Evolutionary conservation across 2,113 vertebrate genomes (phyloP).

Genomic region (Gasterosteus aculeatus): DNA sequence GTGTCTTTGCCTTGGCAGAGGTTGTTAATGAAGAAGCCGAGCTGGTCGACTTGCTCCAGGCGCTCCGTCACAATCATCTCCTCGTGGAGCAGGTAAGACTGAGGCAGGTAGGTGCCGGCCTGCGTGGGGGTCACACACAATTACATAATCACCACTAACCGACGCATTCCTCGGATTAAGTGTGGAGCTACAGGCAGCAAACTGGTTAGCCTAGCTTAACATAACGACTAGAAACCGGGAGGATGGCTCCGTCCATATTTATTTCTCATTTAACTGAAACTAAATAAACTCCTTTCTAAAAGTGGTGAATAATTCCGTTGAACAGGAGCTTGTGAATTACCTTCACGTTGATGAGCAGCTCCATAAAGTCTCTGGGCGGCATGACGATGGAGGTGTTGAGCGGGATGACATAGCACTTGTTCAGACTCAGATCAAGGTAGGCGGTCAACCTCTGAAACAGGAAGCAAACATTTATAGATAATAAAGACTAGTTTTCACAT

Average conservation of each 20-base stretch:
- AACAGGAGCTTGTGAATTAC: conserved; percentile 65
- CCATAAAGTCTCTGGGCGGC: conserved; percentile 92
- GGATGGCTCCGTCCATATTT: not conserved
- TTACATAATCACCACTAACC: conserved; percentile 9
- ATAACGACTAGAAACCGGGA: not conserved
- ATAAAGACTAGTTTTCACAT: not conserved
- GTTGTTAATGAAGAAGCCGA: conserved; percentile 91
- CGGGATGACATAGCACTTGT: conserved; percentile 96
- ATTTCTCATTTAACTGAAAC: not conserved
- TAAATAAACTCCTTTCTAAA: too few relatives aligned
- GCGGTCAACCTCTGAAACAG: conserved; percentile 89
- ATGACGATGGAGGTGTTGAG: conserved; percentile 96
- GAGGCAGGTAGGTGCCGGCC: conserved; percentile 96
- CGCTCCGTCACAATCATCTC: conserved; percentile 97
- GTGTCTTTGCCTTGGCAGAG: conserved; percentile 92
- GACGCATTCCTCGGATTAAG: too few relatives aligned
- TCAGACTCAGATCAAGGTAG: conserved; percentile 94
- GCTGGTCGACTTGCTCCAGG: conserved; percentile 87
- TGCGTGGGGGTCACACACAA: conserved; percentile 46
- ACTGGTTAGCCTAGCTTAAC: not conserved
- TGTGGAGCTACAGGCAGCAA: too few relatives aligned
- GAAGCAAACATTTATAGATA: not conserved
- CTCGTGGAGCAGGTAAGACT: conserved; percentile 93
- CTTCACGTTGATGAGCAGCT: conserved; percentile 93
- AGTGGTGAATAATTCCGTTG: not conserved